Percentiles rank a stretch among this genome's conserved stretches.
phyloP scores from a whole-genome alignment of 2,797 vertebrate genomes.

The Galagoides demidoff region DNA sequence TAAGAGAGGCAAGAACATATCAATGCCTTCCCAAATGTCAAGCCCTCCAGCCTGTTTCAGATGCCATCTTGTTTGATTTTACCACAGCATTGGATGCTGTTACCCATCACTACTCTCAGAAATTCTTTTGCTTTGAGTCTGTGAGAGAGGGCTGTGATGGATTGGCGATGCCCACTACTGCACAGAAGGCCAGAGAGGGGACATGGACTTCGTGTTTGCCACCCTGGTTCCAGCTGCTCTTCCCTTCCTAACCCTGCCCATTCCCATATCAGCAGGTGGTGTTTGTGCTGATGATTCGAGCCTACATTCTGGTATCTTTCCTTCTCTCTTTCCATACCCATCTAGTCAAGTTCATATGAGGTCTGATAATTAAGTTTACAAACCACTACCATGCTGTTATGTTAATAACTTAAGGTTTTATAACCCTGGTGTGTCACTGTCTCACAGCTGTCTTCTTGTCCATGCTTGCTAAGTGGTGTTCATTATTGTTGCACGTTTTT shows the following conservation, averaged over 20 bases:
- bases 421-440: too few relatives aligned
- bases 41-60: neutral
- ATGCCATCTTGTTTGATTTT: neutral
- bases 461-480: too few relatives aligned
- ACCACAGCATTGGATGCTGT: neutral
- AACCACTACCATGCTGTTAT: too few relatives aligned
- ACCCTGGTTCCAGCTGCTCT: neutral
- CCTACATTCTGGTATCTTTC: neutral
- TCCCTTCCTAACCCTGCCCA: neutral
- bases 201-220: rapidly evolving
- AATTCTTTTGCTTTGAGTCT: neutral
- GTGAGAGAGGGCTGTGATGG: neutral
- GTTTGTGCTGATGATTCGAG: neutral
- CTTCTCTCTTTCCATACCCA: neutral
- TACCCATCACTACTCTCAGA: neutral
- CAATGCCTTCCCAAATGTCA: neutral
- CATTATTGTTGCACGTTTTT: too few relatives aligned
- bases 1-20: neutral
- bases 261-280: neutral
- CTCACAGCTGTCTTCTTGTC: too few relatives aligned
- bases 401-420: too few relatives aligned
- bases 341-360: neutral
- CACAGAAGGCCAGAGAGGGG: neutral
- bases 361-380: too few relatives aligned
- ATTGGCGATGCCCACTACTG: neutral